These are phyloP conservation scores for Pogonus chalceus DNA, from an alignment of 1,140 invertebrate genomes.

Conservation along the genomic window DNA sequence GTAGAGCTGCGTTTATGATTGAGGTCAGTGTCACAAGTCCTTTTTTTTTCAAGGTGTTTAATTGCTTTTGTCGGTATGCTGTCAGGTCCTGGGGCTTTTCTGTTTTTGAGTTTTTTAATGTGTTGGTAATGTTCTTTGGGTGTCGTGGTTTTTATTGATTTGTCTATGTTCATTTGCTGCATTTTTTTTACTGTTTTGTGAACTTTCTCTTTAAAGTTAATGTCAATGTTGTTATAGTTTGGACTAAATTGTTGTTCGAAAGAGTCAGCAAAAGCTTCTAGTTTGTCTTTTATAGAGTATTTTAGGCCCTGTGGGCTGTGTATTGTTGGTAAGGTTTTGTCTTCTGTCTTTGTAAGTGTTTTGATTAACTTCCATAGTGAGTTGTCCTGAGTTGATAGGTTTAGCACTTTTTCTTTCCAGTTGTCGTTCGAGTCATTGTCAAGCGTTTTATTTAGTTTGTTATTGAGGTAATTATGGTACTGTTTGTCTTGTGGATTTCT, in stretches of 20 bases:
- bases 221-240: background rate
- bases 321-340: background rate
- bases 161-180: background rate
- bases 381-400: background rate
- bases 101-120: background rate
- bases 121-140: background rate
- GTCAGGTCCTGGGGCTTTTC: constrained; percentile 15
- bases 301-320: background rate
- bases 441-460: background rate
- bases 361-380: too few relatives aligned
- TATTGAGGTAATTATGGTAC: background rate
- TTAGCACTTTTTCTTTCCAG: background rate
- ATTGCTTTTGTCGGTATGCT: constrained; percentile 14
- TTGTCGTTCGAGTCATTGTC: background rate
- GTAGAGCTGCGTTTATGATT: constrained; percentile 2
- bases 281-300: background rate
- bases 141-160: background rate
- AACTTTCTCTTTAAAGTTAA: background rate
- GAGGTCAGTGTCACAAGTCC: background rate
- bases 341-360: background rate
- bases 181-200: background rate
- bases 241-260: constrained; percentile 3
- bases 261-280: constrained; percentile 4
- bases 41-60: constrained; percentile 8
- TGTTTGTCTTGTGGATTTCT: background rate